Evolutionary conservation across 1,140 invertebrate species (phyloP), one percentile per base, ranked within the genome.

Genomic region (Rhagoletis pomonella): DNA sequence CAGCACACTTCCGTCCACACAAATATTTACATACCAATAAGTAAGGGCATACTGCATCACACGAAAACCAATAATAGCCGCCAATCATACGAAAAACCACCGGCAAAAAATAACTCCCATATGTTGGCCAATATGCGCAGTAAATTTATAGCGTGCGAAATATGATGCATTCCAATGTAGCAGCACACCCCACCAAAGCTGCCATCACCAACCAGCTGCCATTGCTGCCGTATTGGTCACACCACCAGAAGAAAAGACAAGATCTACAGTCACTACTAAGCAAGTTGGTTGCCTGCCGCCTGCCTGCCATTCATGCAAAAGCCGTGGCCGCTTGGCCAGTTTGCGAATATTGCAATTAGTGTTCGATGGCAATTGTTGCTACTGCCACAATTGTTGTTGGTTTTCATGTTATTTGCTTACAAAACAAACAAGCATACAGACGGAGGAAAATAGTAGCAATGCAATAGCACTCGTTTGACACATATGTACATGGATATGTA

Each of bases 61-160:
- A 50, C 73, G 12, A 77, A 50, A 4, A 44, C 17, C 73, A 81
- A 81, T 55, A 81, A 58, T 19, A 58, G 73, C 9, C n/a, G 47
- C 73, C 73, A 81, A 58, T n/a, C 73, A 55, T 55, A 58, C 1
- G 73, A 55, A 55, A 81, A 69, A n/a, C 7, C 10, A 4, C 39
- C 39, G 17, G 67, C 50, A 73, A 17, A 73, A 73, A 47, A 47
- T 12, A 5, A 14, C 42, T 29, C 42, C 39, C 14, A 44, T 73
- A 29, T 44, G 4, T n/a, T 14, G 67, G 67, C 6, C 44, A 55
- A 47, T 44, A 19, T 47, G 42, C 67, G 42, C 39, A 47, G 73
- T 19, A 81, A 81, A 81, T 81, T 81, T 55, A 81, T 81, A 55
- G 73, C 73, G 73, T 81, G 73, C 73, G 73, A 81, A 81, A 81